Evolutionary conservation across 2,888 invertebrate genomes (phyloP), one percentile per base, ranked within the genome.

Genomic region (Calameuta pallipes): DNA sequence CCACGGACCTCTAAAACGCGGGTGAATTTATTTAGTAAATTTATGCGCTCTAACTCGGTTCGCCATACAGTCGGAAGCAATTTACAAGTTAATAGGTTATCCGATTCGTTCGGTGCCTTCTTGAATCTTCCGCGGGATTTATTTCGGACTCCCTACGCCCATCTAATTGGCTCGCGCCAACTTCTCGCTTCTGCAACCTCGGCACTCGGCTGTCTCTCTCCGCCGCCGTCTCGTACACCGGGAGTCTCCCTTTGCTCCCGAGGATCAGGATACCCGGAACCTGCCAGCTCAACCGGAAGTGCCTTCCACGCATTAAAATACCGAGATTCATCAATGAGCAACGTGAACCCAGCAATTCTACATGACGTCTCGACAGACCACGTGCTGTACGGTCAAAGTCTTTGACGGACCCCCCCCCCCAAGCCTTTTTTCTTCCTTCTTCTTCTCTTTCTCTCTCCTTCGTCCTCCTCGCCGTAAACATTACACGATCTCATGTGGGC

Each of bases 11-110:
- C 41, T 41, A 41, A 15, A 15, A 41, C 41, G 41, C 41, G 73
- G 78, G 73, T 75, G 75, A 71, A 78, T 78, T 78, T 81, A 83
- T 84, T 82, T 80, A 77, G 80, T 78, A 84, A 87, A 89, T 88
- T 87, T 88, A 88, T 89, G 88, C 87, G 82, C 81, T 82, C 80
- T 81, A 82, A 79, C 78, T 79, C 75, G 81, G 82, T 82, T 83
- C 83, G 84, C 82, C 83, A 75, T 83, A 84, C 87, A 90, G 88
- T 90, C 91, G 91, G 91, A 91, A 91, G 91, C 91, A 91, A 91
- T 91, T 91, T 91, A 91, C 91, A 90, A 91, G 91, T 91, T 91
- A 91, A 91, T 91, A 90, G 90, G 89, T 88, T 89, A 89, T 83
- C 80, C 82, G 83, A 83, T 86, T 85, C 85, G 85, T 87, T 86